Evolutionary conservation across 2,113 vertebrate species (phyloP).

Genomic region (Cnemophilus loriae): DNA sequence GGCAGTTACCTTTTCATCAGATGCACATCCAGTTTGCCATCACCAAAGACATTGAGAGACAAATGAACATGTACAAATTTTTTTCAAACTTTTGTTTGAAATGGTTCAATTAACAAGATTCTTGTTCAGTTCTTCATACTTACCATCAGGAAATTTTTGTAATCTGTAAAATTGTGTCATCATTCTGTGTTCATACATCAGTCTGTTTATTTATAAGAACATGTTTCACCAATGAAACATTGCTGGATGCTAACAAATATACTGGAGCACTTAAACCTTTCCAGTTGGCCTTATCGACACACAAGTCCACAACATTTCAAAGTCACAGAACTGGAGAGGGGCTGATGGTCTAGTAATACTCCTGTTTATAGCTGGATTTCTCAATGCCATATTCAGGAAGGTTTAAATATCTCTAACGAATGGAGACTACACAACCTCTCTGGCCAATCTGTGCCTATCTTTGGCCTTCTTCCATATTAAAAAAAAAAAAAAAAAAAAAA

Average conservation of each 20-base stretch:
- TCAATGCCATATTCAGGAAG: neutral
- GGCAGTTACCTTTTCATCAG: neutral
- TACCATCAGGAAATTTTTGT: neutral
- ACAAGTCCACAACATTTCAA: accelerated
- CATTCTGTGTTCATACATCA: neutral
- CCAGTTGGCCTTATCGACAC: neutral
- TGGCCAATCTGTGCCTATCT: neutral
- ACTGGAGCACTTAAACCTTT: neutral
- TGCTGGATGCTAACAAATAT: neutral
- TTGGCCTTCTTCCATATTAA: neutral
- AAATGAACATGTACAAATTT: neutral
- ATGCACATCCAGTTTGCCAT: neutral
- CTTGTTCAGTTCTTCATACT: neutral
- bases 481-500: too few species aligned
- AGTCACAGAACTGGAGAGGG: neutral
- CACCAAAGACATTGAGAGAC: neutral
- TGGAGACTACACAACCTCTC: neutral
- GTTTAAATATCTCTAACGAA: neutral
- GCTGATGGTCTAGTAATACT: too few species aligned
- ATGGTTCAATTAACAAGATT: neutral
- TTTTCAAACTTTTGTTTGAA: neutral
- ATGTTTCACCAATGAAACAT: neutral
- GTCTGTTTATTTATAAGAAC: neutral
- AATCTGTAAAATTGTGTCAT: neutral
- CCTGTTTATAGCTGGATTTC: neutral